Evolutionary conservation across 2,888 invertebrate genomes (phyloP), one percentile per base, ranked within the genome.

Genomic region (Choreutis nemorana): DNA sequence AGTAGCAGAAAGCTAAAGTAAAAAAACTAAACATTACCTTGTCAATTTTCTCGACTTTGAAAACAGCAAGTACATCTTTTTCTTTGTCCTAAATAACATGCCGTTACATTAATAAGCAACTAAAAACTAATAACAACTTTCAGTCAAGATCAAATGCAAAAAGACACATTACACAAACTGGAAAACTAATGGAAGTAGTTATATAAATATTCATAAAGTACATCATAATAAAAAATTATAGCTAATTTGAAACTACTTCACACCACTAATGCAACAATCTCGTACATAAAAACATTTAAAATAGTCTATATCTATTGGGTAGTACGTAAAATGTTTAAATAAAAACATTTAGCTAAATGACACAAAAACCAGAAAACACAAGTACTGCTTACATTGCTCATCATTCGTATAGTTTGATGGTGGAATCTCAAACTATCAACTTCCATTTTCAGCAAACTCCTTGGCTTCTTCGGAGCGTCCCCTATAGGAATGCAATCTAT

Each of bases 401-500:
- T 42, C 29, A 68, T 42, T 25, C 59, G 56, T n/a, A 70, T 51
- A 8, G 80, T 82, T 48, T 86, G 85, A 43, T 85, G 82, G 34
- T 85, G 81, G 39, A 90, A 81, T 55, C 85, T 86, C 29, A 87
- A 63, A 44, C 87, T 89, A 39, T 89, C 90, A 1, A 85, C 77
- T 63, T 91, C 90, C 57, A 89, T 81, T 36, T 85, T 83, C 5
- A 89, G 55, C 39, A 93, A 70, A 47, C 84, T 86, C 36, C 85
- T 77, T 0, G 94, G 94, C 55, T 88, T 90, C 37, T 83, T 85
- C 0, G 87, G 84, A 4, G 87, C 81, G 7, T 81, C 83, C 1
- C 79, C 84, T 0, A 87, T 44, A 1, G 93, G 87, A 8, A 83
- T 54, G 50, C 94, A 94, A 44, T 84, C 87, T 14, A 94, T 91